Evolutionary conservation across 2,888 invertebrate species (phyloP).

Genomic region (Cephus nigrinus): DNA sequence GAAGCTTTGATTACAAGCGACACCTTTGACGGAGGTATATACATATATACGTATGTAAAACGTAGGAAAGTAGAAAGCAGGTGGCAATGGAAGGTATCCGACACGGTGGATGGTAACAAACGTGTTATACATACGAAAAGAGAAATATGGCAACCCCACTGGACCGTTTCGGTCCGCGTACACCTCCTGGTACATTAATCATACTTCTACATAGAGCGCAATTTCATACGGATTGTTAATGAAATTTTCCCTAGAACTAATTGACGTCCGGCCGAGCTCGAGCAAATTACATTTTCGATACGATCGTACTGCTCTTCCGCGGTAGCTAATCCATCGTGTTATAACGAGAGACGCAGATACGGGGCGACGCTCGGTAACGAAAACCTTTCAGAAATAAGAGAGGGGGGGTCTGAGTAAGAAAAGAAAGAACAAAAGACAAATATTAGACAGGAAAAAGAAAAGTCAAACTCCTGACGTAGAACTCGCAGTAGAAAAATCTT

Average conservation of each 20-base stretch:
- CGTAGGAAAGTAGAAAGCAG: background rate
- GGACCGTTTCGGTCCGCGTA: background rate
- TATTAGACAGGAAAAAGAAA: background rate
- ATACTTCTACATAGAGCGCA: slow-evolving; percentile 4
- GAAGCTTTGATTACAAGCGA: background rate
- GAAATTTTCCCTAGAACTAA: slow-evolving; percentile 8
- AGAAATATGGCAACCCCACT: background rate
- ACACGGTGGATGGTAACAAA: background rate
- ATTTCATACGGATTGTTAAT: slow-evolving; percentile 2
- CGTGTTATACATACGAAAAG: background rate
- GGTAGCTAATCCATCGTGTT: background rate
- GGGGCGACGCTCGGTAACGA: background rate
- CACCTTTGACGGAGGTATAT: background rate
- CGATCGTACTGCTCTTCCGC: background rate
- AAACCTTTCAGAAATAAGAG: background rate
- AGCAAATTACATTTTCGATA: slow-evolving; percentile 31
- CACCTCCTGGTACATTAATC: slow-evolving; percentile 6
- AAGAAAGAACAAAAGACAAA: background rate
- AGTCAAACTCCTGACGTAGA: background rate
- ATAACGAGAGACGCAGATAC: background rate
- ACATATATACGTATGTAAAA: background rate
- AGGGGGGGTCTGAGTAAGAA: background rate
- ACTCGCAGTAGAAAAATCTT: background rate
- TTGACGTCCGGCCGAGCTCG: slow-evolving; percentile 19
- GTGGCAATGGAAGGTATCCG: background rate